Conservation (phyloP, 2,113 vertebrate genomes). For the Silurus meridionalis region DNA sequence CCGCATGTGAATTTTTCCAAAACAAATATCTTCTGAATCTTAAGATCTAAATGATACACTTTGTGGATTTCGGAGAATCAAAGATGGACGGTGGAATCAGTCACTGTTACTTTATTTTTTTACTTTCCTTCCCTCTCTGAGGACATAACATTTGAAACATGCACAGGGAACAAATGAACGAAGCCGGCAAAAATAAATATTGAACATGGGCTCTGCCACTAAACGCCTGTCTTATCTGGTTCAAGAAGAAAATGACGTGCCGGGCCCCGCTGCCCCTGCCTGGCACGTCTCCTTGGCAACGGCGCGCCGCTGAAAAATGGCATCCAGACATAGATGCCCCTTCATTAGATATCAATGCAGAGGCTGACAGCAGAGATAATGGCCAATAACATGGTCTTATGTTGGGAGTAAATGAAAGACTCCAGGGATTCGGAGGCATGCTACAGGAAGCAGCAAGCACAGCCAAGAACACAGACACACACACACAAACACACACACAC, state of each 20-base stretch:
- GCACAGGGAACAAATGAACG: slow-evolving; percentile 54
- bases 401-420: slow-evolving; percentile 93
- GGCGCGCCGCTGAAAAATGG: slow-evolving; percentile 88
- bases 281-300: slow-evolving; percentile 82
- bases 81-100: not conserved
- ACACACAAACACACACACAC: not conserved
- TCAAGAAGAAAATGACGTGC: slow-evolving; percentile 59
- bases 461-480: not conserved
- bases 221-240: slow-evolving; percentile 62
- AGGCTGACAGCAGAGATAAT: slow-evolving; percentile 95
- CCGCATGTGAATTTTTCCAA: not conserved
- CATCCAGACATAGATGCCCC: slow-evolving; percentile 86
- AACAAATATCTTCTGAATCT: too few relatives aligned
- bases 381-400: slow-evolving; percentile 95
- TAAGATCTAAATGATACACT: not conserved
- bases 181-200: slow-evolving; percentile 54
- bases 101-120: too few relatives aligned
- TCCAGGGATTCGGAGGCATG: slow-evolving; percentile 85
- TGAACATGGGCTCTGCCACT: slow-evolving; percentile 52
- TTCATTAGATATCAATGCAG: slow-evolving; percentile 95
- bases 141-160: slow-evolving; percentile 49
- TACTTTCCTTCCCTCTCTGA: not conserved
- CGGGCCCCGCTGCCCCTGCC: slow-evolving; percentile 44
- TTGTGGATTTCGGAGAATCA: not conserved
- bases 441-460: slow-evolving; percentile 66